Conservation (phyloP, 2,888 invertebrate genomes). For the Brachynemurus nebulosus region DNA sequence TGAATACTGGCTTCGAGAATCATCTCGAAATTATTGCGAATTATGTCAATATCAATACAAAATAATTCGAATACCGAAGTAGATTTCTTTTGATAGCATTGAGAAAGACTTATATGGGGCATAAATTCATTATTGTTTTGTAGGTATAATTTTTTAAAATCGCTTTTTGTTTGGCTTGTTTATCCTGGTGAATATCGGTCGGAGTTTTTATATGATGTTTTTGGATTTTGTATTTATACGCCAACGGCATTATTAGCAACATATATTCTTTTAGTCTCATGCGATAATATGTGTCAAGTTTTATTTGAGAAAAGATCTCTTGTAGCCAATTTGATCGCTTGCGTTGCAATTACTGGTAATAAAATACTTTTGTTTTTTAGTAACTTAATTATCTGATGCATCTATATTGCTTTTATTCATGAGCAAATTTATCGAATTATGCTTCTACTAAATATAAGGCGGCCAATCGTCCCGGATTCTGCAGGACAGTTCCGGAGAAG, state of each 20-base stretch:
- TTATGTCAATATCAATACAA: slow-evolving; percentile 39
- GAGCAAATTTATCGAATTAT: too few relatives aligned
- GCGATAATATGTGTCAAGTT: slow-evolving; percentile 27
- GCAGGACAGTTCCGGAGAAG: too few relatives aligned
- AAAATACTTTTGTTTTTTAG: neutral
- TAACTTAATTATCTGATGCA: neutral
- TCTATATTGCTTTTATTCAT: too few relatives aligned
- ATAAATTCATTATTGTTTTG: too few relatives aligned
- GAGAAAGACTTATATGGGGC: neutral
- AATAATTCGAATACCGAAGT: slow-evolving; percentile 32
- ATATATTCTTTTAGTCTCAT: slow-evolving; percentile 31
- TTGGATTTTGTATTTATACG: slow-evolving; percentile 36
- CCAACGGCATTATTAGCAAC: slow-evolving; percentile 35
- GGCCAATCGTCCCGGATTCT: too few relatives aligned
- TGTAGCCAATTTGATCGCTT: slow-evolving; percentile 27
- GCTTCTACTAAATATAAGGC: too few relatives aligned
- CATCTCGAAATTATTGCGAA: slow-evolving; percentile 38
- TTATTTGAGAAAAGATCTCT: slow-evolving; percentile 22
- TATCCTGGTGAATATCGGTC: slow-evolving; percentile 31
- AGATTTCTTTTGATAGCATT: slow-evolving; percentile 13
- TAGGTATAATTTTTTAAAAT: slow-evolving; percentile 26
- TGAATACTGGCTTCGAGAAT: slow-evolving; percentile 41
- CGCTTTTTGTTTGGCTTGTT: slow-evolving; percentile 31
- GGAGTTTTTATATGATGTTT: slow-evolving; percentile 34
- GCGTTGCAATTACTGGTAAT: slow-evolving; percentile 29